These are phyloP conservation scores for Numenius arquata DNA, from an alignment of 2,113 vertebrate genomes.

Conservation along the genomic window DNA sequence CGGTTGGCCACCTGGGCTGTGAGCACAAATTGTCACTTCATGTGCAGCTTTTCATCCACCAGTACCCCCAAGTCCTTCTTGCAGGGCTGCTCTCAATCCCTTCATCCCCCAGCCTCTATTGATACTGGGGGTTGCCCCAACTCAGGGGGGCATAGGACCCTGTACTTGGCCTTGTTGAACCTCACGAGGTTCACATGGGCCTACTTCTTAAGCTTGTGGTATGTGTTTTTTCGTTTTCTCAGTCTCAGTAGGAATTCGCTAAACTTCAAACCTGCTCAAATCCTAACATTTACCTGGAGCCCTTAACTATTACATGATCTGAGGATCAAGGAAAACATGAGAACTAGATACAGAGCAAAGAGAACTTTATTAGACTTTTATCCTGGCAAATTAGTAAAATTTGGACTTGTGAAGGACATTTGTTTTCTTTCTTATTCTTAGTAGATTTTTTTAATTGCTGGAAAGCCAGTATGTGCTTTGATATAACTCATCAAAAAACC, in stretches of 20 bases:
- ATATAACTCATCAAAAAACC: not conserved
- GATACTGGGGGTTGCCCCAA: not conserved
- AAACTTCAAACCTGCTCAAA: not conserved
- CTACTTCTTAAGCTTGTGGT: not conserved
- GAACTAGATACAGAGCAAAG: not conserved
- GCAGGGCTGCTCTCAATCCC: not conserved
- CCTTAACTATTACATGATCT: not conserved
- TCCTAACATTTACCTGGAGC: not conserved
- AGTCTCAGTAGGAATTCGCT: not conserved
- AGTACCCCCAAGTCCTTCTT: not conserved
- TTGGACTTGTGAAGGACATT: not conserved
- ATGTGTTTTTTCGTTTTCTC: not conserved
- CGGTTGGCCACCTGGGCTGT: not conserved
- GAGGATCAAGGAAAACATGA: not conserved
- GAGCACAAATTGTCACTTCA: not conserved
- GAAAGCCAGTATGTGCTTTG: not conserved
- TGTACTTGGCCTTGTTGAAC: not conserved
- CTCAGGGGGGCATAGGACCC: not conserved
- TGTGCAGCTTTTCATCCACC: not conserved
- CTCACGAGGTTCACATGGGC: accelerated
- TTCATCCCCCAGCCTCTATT: not conserved
- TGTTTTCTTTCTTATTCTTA: not conserved
- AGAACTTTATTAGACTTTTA: not conserved
- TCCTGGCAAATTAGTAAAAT: accelerated
- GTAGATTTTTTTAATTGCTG: not conserved